Conservation (phyloP, 2,113 vertebrate genomes). For the Amazona vittata region DNA sequence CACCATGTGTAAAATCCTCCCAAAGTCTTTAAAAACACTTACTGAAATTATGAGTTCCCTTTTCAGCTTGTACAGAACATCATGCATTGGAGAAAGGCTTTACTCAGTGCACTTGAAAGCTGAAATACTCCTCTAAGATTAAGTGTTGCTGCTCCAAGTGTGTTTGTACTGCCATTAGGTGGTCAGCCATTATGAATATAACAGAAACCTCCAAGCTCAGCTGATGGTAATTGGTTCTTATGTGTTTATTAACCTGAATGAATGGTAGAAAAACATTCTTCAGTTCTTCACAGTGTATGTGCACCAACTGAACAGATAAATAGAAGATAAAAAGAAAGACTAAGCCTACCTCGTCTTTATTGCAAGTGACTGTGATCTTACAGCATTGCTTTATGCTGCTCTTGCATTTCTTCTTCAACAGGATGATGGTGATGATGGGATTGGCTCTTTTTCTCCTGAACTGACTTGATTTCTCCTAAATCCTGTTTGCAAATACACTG, state of each 20-base stretch:
- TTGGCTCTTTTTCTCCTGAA: background rate
- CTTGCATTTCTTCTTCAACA: background rate
- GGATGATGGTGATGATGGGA: background rate
- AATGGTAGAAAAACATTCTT: background rate
- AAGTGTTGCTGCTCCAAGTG: background rate
- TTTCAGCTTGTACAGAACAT: background rate
- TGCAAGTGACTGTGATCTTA: background rate
- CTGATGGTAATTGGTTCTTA: background rate
- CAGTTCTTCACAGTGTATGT: background rate
- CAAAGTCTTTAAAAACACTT: background rate
- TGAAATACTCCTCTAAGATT: background rate
- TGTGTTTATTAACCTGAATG: background rate
- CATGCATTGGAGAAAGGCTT: background rate
- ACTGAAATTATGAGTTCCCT: background rate
- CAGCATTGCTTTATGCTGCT: background rate
- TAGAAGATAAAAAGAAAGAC: background rate
- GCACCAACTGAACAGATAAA: background rate
- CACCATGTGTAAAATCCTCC: background rate
- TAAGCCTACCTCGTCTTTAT: background rate
- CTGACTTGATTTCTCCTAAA: background rate
- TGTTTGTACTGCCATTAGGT: accelerated
- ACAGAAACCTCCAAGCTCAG: background rate
- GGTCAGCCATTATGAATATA: background rate
- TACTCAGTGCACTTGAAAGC: background rate
- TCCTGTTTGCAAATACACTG: background rate